Percentiles rank a stretch among this genome's conserved stretches.
phyloP scores from a whole-genome alignment of 2,113 vertebrate genomes.

The Hiodon tergisus region DNA sequence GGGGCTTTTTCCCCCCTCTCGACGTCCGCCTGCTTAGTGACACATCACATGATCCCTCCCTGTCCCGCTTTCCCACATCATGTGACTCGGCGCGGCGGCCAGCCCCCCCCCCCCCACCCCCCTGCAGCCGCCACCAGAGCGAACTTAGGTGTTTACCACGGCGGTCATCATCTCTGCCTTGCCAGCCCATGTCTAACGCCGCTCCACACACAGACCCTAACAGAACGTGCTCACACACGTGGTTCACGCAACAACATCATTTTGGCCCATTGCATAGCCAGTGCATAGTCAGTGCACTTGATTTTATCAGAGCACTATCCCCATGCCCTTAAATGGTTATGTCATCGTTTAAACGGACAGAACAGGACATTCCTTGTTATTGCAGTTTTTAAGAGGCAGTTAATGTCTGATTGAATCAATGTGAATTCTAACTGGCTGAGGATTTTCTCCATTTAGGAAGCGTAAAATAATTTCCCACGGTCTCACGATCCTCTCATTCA shows the following conservation, averaged over 20 bases:
- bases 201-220: background rate
- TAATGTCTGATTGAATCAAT: conserved; percentile 22
- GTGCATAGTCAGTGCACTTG: background rate
- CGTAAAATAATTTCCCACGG: no score
- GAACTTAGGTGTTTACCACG: no score
- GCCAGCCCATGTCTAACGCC: no score
- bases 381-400: conserved; percentile 23
- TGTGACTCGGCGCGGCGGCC: background rate
- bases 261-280: background rate
- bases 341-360: conserved; percentile 19
- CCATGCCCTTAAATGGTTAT: conserved; percentile 24
- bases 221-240: conserved; percentile 13
- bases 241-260: no score
- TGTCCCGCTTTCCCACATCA: conserved; percentile 1
- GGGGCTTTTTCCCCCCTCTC: conserved; percentile 8
- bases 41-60: conserved; percentile 27
- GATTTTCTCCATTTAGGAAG: background rate
- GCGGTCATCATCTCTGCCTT: no score
- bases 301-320: background rate
- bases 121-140: no score
- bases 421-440: background rate
- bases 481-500: no score
- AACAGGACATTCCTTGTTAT: conserved; percentile 25
- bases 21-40: conserved; percentile 12
- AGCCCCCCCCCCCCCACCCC: background rate